phyloP scores from a whole-genome alignment of 2,113 vertebrate species.

The Pomatorhinus ruficollis region DNA sequence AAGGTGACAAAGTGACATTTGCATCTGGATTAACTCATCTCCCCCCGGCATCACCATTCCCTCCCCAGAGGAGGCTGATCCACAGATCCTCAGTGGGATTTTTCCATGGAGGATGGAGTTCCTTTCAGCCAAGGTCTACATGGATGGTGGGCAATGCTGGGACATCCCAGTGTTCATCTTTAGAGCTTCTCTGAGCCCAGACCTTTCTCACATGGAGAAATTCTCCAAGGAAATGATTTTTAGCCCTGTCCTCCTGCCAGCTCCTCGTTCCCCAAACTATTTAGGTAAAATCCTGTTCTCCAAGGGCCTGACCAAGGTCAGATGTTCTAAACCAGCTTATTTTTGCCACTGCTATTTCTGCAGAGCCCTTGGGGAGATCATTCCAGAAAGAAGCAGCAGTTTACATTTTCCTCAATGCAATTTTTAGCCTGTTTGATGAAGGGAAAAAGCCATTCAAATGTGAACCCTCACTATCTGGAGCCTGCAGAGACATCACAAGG shows the following conservation, averaged over 20 bases:
- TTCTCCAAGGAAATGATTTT: not conserved
- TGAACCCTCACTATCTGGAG: not conserved
- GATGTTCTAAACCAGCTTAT: not conserved
- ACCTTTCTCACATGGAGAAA: not conserved
- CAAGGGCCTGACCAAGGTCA: not conserved
- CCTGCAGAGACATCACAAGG: not conserved
- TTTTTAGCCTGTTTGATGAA: not conserved
- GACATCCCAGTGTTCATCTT: not conserved
- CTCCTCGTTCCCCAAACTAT: not conserved
- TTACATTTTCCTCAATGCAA: not conserved
- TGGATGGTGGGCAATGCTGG: not conserved
- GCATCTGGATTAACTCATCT: not conserved
- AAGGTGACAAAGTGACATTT: not conserved
- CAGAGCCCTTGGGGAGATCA: not conserved
- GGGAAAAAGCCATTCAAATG: not conserved
- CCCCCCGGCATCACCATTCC: fast-evolving
- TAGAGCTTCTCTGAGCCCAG: not conserved
- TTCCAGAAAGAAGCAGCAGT: not conserved
- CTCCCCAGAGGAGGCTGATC: not conserved
- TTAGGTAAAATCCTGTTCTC: not conserved
- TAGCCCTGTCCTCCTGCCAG: not conserved
- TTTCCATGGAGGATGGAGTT: not conserved
- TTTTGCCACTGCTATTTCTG: constrained; percentile 46
- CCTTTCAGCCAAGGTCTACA: not conserved
- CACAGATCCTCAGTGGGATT: not conserved